A percentile compares a stretch with the other conserved stretches of the same genome.
Evolutionary conservation across 2,888 invertebrate genomes (phyloP).

Genomic region (Archips crataeganus): DNA sequence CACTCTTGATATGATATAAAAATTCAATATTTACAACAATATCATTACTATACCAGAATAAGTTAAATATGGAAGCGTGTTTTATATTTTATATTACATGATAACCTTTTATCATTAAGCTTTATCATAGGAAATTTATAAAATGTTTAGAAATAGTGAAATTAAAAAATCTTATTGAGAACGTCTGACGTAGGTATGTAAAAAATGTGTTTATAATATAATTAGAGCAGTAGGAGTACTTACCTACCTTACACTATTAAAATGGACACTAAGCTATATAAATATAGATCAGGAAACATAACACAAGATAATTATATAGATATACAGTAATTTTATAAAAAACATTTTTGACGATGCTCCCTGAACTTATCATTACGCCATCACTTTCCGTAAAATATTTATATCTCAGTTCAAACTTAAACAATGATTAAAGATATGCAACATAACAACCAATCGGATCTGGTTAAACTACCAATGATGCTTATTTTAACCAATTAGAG

Average conservation of each 20-base stretch:
- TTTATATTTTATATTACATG: constrained; percentile 17
- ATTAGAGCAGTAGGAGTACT: not conserved
- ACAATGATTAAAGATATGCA: not conserved
- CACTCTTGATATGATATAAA: constrained; percentile 45
- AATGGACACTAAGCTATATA: not conserved
- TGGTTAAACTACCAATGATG: not conserved
- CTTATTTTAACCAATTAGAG: not conserved
- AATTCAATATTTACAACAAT: constrained; percentile 13
- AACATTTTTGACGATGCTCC: too few relatives aligned
- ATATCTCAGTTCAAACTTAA: too few relatives aligned
- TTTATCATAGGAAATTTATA: constrained; percentile 18
- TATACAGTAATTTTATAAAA: not conserved
- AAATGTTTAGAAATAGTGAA: constrained; percentile 5
- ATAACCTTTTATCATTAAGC: constrained; percentile 9
- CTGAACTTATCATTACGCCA: too few relatives aligned
- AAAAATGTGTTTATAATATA: not conserved
- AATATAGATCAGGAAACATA: not conserved
- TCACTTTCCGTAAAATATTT: not conserved
- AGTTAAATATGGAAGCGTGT: constrained; percentile 35
- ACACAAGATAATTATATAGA: not conserved
- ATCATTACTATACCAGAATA: constrained; percentile 16
- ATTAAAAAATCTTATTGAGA: not conserved
- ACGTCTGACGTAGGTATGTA: not conserved
- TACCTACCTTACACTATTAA: not conserved
- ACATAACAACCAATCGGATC: not conserved